Evolutionary conservation across 2,113 vertebrate genomes (phyloP).

Genomic region (Phyllopteryx taeniolatus): DNA sequence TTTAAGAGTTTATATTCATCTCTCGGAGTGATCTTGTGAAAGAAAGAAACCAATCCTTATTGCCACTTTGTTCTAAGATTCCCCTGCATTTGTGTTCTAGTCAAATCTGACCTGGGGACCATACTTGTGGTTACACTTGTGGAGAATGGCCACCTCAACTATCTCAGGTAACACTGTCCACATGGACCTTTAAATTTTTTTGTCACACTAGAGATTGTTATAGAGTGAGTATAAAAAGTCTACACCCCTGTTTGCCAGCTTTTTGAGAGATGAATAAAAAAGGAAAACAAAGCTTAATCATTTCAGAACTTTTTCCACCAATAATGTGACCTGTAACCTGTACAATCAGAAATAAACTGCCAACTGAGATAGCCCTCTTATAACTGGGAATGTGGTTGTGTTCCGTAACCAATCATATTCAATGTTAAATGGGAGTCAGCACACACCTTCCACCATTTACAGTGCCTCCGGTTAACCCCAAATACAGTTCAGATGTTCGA

Average conservation of each 20-base stretch:
- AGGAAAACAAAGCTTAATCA: background rate
- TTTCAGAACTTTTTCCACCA: no score
- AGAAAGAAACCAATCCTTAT: background rate
- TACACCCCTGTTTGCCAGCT: no score
- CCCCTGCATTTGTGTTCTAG: slow-evolving; percentile 66
- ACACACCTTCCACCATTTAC: no score
- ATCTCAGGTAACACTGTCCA: slow-evolving; percentile 77
- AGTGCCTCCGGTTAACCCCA: no score
- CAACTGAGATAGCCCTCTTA: no score
- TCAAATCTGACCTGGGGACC: slow-evolving; percentile 93
- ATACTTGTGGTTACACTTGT: slow-evolving; percentile 96
- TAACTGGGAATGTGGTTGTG: no score
- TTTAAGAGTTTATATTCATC: background rate
- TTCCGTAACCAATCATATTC: no score
- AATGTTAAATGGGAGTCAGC: no score
- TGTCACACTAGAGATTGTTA: background rate
- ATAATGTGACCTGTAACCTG: no score
- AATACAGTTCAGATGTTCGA: no score
- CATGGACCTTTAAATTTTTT: background rate
- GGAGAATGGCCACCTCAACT: slow-evolving; percentile 90
- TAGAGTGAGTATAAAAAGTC: no score
- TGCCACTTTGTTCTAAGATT: background rate
- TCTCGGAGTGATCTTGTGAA: background rate
- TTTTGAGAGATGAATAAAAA: background rate
- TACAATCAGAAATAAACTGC: no score